These are phyloP conservation scores for Lasioglossum calceatum DNA, from an alignment of 2,888 invertebrate species.

Conservation along the genomic window DNA sequence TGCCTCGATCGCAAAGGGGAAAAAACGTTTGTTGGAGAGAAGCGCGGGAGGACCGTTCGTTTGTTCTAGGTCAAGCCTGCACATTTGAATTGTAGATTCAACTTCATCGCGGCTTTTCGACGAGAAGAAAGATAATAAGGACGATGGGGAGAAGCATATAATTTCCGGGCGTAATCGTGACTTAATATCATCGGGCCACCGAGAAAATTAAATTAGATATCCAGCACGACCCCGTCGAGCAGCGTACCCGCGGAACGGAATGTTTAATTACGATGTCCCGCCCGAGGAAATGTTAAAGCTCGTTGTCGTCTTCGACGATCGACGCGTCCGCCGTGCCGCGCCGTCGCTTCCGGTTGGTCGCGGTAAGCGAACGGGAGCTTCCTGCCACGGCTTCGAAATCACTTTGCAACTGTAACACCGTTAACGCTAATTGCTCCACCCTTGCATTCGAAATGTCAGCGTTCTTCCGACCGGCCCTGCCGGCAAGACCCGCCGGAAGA, in stretches of 20 bases:
- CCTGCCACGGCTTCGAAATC: conserved; percentile 37
- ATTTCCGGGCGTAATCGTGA: conserved; percentile 32
- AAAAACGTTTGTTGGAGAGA: background rate
- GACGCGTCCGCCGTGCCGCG: background rate
- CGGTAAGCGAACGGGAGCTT: background rate
- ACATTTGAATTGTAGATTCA: conserved; percentile 56
- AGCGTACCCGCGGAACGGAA: background rate
- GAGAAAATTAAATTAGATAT: conserved; percentile 41
- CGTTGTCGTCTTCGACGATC: background rate
- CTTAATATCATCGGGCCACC: conserved; percentile 22
- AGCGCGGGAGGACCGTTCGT: conserved; percentile 31
- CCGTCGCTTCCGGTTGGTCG: background rate
- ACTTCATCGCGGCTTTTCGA: conserved; percentile 18
- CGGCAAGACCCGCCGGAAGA: conserved; percentile 20
- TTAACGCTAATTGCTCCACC: conserved; percentile 55
- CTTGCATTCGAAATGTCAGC: conserved; percentile 53
- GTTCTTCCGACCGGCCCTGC: conserved; percentile 40
- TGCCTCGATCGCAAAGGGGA: background rate
- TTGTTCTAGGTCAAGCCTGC: conserved; percentile 52
- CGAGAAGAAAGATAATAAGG: conserved; percentile 31
- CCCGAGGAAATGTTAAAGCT: conserved; percentile 6
- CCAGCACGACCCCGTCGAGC: background rate
- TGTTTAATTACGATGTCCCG: conserved; percentile 23
- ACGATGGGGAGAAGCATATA: conserved; percentile 2
- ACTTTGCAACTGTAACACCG: conserved; percentile 46